Conservation (phyloP, 2,888 invertebrate genomes). For the Cephus pygmeus region DNA sequence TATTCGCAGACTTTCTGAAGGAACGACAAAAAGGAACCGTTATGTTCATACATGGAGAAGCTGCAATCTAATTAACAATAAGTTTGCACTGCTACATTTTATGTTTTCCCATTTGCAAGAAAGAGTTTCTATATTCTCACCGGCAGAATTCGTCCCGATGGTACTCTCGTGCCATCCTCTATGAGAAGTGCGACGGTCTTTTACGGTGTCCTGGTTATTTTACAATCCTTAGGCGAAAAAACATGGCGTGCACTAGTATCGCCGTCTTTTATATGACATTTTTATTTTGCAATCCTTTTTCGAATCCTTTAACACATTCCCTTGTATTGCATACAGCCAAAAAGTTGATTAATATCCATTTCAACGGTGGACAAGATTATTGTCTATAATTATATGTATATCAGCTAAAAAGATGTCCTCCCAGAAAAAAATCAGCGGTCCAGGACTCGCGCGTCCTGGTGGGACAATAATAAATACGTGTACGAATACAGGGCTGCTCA, state of each 20-base stretch:
- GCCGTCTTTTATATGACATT: not conserved
- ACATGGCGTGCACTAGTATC: not conserved
- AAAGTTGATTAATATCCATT: slow-evolving; percentile 22
- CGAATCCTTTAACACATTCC: not conserved
- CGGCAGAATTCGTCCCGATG: not conserved
- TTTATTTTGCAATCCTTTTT: slow-evolving; percentile 23
- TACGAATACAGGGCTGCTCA: not conserved
- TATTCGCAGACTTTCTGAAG: slow-evolving; percentile 27
- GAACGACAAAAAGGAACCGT: slow-evolving; percentile 48
- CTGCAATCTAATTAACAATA: slow-evolving; percentile 17
- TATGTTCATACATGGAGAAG: slow-evolving; percentile 10
- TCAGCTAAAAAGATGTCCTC: not conserved
- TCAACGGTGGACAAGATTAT: slow-evolving; percentile 42
- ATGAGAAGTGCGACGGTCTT: slow-evolving; percentile 33
- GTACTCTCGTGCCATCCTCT: not conserved
- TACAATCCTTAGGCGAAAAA: not conserved
- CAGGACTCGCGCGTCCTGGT: not conserved
- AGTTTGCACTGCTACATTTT: not conserved
- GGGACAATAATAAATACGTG: not conserved
- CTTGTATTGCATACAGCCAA: slow-evolving; percentile 14
- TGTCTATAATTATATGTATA: slow-evolving; percentile 39
- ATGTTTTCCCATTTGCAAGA: not conserved
- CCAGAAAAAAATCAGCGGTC: not conserved
- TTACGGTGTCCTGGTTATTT: not conserved
- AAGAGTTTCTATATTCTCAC: not conserved